Evolutionary conservation across 1,140 invertebrate genomes (phyloP).

Genomic region (Danaus plexippus): DNA sequence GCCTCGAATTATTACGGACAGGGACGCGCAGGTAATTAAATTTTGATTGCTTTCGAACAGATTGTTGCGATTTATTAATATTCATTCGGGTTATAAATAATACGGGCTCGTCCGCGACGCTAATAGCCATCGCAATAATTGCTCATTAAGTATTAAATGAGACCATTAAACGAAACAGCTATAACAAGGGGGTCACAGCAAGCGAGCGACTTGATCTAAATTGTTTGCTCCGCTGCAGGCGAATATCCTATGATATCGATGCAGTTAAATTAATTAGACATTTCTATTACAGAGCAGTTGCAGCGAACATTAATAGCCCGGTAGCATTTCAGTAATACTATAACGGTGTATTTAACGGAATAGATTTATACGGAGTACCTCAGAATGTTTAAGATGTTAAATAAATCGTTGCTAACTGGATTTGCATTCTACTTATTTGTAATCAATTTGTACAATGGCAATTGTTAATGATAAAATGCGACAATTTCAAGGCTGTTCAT

Average conservation of each 20-base stretch:
- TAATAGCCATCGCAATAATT: constrained; percentile 53
- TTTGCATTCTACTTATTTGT: too few relatives aligned
- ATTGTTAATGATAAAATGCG: too few relatives aligned
- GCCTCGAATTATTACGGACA: constrained; percentile 42
- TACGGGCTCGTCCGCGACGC: constrained; percentile 28
- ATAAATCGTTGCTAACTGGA: too few relatives aligned
- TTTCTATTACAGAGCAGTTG: constrained; percentile 8
- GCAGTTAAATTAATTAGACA: constrained; percentile 13
- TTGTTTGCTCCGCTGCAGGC: constrained; percentile 4
- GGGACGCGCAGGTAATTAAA: constrained; percentile 53
- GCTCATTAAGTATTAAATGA: constrained; percentile 55
- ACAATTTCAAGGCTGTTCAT: too few relatives aligned
- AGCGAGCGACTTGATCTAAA: constrained; percentile 18
- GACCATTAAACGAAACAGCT: constrained; percentile 38
- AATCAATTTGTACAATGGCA: too few relatives aligned
- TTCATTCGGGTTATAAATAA: constrained; percentile 42
- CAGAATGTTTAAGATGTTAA: too few relatives aligned
- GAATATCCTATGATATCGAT: constrained; percentile 9
- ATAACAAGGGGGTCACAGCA: constrained; percentile 17
- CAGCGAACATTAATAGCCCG: too few relatives aligned
- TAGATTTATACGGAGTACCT: too few relatives aligned
- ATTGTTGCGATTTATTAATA: constrained; percentile 58
- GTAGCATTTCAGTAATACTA: too few relatives aligned
- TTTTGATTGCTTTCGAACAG: constrained; percentile 52
- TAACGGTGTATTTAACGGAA: too few relatives aligned